These are phyloP conservation scores for Gymnosoma rotundatum DNA, from an alignment of 2,888 invertebrate genomes.

Conservation along the genomic window DNA sequence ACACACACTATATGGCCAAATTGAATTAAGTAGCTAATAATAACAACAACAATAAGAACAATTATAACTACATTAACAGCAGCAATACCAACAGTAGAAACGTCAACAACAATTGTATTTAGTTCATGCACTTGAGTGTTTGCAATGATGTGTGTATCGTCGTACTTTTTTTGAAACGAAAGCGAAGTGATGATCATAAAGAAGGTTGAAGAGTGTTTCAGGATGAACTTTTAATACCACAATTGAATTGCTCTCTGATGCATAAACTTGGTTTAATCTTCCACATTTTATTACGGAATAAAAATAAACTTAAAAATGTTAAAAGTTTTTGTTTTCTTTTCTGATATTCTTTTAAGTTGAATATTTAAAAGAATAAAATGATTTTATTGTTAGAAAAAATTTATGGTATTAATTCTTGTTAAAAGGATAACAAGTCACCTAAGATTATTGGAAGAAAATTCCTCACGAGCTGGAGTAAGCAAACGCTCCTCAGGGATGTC, in stretches of 20 bases:
- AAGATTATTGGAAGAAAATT: no score
- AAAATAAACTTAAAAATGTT: slow-evolving; percentile 52
- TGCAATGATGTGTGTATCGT: neutral
- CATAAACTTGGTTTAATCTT: slow-evolving; percentile 71
- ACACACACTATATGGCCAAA: slow-evolving; percentile 62
- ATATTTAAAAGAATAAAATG: slow-evolving; percentile 36
- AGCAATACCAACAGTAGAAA: slow-evolving; percentile 67
- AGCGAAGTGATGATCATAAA: slow-evolving; percentile 72
- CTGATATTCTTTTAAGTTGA: neutral
- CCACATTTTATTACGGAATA: slow-evolving; percentile 55
- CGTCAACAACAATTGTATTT: slow-evolving; percentile 69
- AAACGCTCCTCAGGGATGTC: no score
- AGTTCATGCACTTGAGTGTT: neutral
- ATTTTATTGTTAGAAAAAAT: no score
- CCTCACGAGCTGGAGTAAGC: no score
- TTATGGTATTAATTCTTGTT: no score
- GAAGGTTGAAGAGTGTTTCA: slow-evolving; percentile 52
- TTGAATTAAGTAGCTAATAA: slow-evolving; percentile 72
- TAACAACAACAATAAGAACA: slow-evolving; percentile 23
- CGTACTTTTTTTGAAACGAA: slow-evolving; percentile 17
- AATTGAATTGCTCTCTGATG: slow-evolving; percentile 71
- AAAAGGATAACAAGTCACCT: no score
- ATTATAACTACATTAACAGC: neutral
- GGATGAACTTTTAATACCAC: slow-evolving; percentile 67
- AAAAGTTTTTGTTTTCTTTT: slow-evolving; percentile 22